phyloP scores from a whole-genome alignment of 2,113 vertebrate genomes.

The Tragulus kanchil region DNA sequence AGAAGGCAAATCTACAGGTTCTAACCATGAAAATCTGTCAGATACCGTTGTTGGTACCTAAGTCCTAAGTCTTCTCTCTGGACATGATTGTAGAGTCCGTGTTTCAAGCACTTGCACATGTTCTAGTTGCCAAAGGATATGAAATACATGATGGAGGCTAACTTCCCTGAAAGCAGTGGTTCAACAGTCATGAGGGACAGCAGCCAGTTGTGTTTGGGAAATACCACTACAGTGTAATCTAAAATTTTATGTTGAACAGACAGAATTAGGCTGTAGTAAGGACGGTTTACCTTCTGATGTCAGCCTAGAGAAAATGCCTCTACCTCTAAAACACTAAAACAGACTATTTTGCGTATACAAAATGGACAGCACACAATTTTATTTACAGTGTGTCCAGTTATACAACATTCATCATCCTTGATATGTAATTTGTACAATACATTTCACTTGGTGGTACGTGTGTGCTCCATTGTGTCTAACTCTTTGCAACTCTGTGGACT shows the following conservation, averaged over 20 bases:
- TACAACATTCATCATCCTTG: conserved; percentile 25
- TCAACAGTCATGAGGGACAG: neutral
- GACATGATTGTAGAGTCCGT: neutral
- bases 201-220: neutral
- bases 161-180: neutral
- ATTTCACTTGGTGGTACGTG: neutral
- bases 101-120: conserved; percentile 74
- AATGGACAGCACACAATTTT: conserved; percentile 41
- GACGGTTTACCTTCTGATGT: conserved; percentile 36
- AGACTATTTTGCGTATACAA: conserved; percentile 32
- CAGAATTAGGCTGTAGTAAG: neutral
- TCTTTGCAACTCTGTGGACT: neutral
- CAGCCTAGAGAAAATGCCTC: conserved; percentile 39
- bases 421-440: neutral
- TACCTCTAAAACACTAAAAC: conserved; percentile 52
- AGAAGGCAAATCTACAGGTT: conserved; percentile 83
- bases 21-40: conserved; percentile 50
- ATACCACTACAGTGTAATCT: conserved; percentile 36
- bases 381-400: conserved; percentile 42
- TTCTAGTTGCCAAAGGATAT: conserved; percentile 67
- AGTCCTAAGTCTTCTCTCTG: conserved; percentile 9
- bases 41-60: conserved; percentile 33
- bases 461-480: neutral
- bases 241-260: conserved; percentile 3
- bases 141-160: neutral